Evolutionary conservation across 2,888 invertebrate species (phyloP).

Genomic region (Lypha dubia): DNA sequence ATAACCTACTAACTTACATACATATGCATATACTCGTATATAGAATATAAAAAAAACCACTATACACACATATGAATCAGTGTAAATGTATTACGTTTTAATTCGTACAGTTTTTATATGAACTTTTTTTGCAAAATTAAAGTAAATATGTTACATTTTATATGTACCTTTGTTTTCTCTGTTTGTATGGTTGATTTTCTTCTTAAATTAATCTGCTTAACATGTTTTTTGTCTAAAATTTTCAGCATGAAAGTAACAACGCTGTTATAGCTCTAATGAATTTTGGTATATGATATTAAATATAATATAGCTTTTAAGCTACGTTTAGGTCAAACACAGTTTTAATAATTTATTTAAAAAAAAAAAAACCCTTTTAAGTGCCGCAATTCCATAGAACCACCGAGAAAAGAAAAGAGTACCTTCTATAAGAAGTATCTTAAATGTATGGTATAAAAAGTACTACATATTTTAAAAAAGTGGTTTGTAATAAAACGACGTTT

Average conservation of each 20-base stretch:
- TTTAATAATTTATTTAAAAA: no score
- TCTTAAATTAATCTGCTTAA: conserved; percentile 69
- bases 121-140: background rate
- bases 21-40: no score
- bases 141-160: conserved; percentile 9
- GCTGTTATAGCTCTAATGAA: conserved; percentile 14
- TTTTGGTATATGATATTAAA: background rate
- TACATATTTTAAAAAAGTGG: no score
- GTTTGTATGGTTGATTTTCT: conserved; percentile 17
- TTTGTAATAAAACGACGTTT: no score
- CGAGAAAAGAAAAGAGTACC: no score
- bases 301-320: background rate
- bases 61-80: background rate
- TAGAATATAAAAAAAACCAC: conserved; percentile 4
- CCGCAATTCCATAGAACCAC: no score
- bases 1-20: conserved; percentile 65
- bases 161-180: conserved; percentile 28
- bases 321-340: no score
- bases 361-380: no score
- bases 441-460: no score
- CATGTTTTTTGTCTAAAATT: conserved; percentile 42
- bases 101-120: background rate
- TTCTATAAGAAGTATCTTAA: no score
- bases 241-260: conserved; percentile 36
- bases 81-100: background rate